Evolutionary conservation across 2,888 invertebrate genomes (phyloP).

Genomic region (Limnephilus rhombicus): DNA sequence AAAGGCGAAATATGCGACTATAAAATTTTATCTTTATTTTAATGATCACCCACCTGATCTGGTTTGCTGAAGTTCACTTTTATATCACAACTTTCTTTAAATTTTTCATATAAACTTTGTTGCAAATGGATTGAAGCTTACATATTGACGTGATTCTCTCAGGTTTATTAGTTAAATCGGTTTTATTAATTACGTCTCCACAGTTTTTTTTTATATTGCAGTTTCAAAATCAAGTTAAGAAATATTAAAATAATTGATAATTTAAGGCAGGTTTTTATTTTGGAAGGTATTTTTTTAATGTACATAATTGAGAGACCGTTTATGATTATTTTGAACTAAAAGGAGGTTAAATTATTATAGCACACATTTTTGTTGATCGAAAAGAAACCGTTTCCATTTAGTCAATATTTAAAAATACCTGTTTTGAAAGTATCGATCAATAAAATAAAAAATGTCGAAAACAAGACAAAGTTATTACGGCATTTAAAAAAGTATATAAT

Average conservation of each 20-base stretch:
- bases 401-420: background rate
- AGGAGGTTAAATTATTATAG: too few species aligned
- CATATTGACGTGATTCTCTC: background rate
- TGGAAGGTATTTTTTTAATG: background rate
- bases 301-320: background rate
- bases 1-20: background rate
- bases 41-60: background rate
- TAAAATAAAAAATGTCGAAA: background rate
- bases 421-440: background rate
- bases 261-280: background rate
- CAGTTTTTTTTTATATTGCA: background rate
- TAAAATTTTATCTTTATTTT: background rate
- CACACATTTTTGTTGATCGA: background rate
- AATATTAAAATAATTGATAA: background rate
- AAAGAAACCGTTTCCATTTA: background rate
- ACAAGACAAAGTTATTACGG: too few species aligned
- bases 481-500: too few species aligned
- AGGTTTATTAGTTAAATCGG: background rate
- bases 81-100: background rate
- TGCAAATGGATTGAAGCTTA: background rate
- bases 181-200: background rate
- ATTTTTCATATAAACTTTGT: background rate
- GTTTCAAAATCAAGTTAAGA: background rate
- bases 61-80: background rate
- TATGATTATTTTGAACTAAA: too few species aligned